phyloP scores from a whole-genome alignment of 2,113 vertebrate species.

The Echinops telfairi region DNA sequence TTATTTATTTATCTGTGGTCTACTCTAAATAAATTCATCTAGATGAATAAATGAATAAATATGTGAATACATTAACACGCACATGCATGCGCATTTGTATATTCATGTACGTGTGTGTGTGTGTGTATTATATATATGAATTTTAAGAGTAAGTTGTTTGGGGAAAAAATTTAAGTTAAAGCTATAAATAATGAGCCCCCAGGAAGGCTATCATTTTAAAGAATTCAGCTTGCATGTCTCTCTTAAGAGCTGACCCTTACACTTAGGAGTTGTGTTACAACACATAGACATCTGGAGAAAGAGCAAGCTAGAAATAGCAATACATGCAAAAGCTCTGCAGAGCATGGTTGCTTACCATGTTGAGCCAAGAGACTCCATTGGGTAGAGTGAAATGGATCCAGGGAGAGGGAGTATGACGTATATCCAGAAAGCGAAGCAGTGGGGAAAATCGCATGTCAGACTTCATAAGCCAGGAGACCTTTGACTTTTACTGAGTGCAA shows the following conservation, averaged over 20 bases:
- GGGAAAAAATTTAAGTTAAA: background rate
- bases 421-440: background rate
- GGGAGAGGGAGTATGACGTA: background rate
- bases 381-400: background rate
- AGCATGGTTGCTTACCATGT: background rate
- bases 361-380: background rate
- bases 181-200: background rate
- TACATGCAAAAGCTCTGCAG: background rate
- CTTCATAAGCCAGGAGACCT: background rate
- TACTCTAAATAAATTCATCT: background rate
- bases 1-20: background rate
- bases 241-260: background rate
- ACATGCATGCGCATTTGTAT: too few species aligned
- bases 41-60: background rate
- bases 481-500: background rate
- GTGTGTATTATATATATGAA: background rate
- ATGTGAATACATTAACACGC: too few species aligned
- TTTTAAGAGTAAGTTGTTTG: background rate
- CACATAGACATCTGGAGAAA: fast-evolving
- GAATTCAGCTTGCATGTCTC: fast-evolving
- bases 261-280: fast-evolving
- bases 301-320: background rate
- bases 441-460: fast-evolving
- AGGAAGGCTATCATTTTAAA: fast-evolving
- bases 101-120: too few species aligned